A percentile compares a stretch with the other conserved stretches of the same genome.
Conservation (phyloP, 2,113 vertebrate genomes). For the Entelurus aequoreus region DNA sequence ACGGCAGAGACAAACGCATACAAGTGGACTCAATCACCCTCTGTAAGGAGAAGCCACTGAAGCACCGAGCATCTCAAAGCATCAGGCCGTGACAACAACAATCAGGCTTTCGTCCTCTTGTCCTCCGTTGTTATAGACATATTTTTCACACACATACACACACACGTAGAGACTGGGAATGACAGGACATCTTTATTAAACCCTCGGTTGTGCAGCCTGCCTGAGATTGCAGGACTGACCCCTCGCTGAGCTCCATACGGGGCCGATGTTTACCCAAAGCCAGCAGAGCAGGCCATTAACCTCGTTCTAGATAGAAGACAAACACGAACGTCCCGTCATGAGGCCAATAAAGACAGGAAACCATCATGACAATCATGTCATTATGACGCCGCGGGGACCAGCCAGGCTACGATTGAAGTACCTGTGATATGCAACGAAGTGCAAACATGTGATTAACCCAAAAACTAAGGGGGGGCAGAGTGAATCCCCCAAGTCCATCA, state of each 20-base stretch:
- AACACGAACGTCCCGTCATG: conserved; percentile 52
- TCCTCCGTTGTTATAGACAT: conserved; percentile 12
- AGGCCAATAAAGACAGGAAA: conserved; percentile 56
- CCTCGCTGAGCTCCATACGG: conserved; percentile 58
- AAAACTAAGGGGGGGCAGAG: conserved; percentile 23
- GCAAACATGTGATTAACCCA: conserved; percentile 59
- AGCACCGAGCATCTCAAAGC: conserved; percentile 47
- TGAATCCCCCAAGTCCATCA: conserved; percentile 18
- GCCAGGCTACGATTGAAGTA: conserved; percentile 43
- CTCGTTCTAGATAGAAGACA: conserved; percentile 61
- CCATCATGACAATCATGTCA: conserved; percentile 62
- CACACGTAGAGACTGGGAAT: background rate
- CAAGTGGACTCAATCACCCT: conserved; percentile 11
- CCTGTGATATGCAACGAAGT: conserved; percentile 42
- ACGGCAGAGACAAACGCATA: conserved; percentile 24
- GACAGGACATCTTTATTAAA: conserved; percentile 61
- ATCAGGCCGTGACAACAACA: conserved; percentile 51
- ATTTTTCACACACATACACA: conserved; percentile 14
- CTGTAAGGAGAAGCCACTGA: conserved; percentile 25
- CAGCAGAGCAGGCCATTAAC: conserved; percentile 63
- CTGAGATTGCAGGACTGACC: conserved; percentile 63
- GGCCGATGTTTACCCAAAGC: conserved; percentile 64
- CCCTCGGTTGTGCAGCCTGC: conserved; percentile 51
- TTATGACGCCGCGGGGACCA: conserved; percentile 42
- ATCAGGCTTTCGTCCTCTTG: conserved; percentile 46